Conservation (phyloP, 2,888 invertebrate genomes). For the Netelia melanura region DNA sequence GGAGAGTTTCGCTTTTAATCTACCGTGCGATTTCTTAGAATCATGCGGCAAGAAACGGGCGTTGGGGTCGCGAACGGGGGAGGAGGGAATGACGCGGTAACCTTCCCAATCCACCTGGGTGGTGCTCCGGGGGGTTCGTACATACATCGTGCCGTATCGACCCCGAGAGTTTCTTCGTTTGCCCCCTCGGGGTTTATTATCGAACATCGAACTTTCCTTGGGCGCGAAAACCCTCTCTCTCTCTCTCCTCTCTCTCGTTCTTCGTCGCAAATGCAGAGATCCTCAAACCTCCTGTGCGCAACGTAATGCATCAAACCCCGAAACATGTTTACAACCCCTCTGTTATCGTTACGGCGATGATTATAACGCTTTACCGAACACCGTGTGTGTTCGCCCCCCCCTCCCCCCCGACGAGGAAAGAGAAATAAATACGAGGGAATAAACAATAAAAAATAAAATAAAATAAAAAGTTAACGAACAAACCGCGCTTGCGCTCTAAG, state of each 20-base stretch:
- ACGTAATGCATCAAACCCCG: neutral
- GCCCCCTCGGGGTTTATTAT: slow-evolving; percentile 31
- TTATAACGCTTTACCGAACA: neutral
- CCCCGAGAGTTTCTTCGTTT: slow-evolving; percentile 29
- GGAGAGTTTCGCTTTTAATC: slow-evolving; percentile 49
- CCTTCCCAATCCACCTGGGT: slow-evolving; percentile 7
- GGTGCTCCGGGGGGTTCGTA: neutral
- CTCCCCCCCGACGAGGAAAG: neutral
- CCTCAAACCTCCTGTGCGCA: neutral
- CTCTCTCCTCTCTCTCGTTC: neutral
- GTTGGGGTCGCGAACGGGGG: neutral
- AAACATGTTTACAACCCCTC: slow-evolving; percentile 43
- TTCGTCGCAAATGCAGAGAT: too few species aligned
- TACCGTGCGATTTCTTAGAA: slow-evolving; percentile 51
- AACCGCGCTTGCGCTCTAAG: neutral
- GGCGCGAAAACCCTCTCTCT: slow-evolving; percentile 4
- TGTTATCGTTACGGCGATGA: neutral
- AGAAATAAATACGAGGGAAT: neutral
- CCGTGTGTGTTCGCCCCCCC: too few species aligned
- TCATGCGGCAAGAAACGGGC: slow-evolving; percentile 47
- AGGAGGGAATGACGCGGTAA: neutral
- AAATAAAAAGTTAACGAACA: neutral
- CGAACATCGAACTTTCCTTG: slow-evolving; percentile 34
- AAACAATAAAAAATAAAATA: neutral
- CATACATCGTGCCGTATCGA: slow-evolving; percentile 15